phyloP scores from a whole-genome alignment of 2,888 invertebrate species.

The Euproctis similis region DNA sequence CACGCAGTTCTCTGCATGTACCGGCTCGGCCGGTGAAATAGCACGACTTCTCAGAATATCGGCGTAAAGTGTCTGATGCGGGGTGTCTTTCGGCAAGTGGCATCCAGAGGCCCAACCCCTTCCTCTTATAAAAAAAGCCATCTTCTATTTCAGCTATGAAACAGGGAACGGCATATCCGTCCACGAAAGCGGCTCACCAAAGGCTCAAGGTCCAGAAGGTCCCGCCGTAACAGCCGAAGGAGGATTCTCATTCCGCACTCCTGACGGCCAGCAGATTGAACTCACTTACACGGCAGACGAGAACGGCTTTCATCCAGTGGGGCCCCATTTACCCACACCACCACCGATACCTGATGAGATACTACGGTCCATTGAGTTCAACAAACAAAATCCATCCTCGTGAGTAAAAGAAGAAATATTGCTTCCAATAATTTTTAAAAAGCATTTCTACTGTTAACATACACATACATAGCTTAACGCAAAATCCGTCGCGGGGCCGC shows the following conservation, averaged over 20 bases:
- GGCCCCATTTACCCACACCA: slow-evolving; percentile 77
- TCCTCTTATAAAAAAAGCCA: not conserved
- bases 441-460: no score
- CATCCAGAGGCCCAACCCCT: no score
- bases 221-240: slow-evolving; percentile 78
- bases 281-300: slow-evolving; percentile 83
- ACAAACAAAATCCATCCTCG: slow-evolving; percentile 62
- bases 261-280: slow-evolving; percentile 79
- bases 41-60: no score
- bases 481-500: no score
- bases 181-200: slow-evolving; percentile 74
- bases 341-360: slow-evolving; percentile 72
- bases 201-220: slow-evolving; percentile 72
- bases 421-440: no score
- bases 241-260: slow-evolving; percentile 79
- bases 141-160: slow-evolving; percentile 63
- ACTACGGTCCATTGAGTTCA: slow-evolving; percentile 69
- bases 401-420: no score
- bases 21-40: no score
- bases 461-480: no score
- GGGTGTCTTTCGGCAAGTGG: no score
- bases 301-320: slow-evolving; percentile 81
- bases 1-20: no score
- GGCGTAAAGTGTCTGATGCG: no score
- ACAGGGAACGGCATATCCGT: slow-evolving; percentile 80